Evolutionary conservation across 1,140 invertebrate genomes (phyloP).

Genomic region (Cataglyphis hispanica): DNA sequence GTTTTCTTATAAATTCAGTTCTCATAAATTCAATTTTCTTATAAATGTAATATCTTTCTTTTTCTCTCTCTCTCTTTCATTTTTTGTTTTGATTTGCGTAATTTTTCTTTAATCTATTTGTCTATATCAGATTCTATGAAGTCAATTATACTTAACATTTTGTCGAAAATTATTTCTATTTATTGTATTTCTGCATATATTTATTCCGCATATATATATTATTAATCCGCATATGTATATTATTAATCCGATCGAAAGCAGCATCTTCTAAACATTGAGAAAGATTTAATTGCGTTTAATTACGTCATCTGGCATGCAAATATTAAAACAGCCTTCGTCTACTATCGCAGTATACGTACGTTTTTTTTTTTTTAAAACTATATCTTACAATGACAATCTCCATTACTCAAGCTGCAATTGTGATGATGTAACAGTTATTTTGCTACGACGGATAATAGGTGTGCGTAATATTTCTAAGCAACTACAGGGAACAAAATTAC

Average conservation of each 20-base stretch:
- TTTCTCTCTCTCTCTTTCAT: no score
- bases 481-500: not conserved
- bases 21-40: no score
- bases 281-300: constrained; percentile 23
- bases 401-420: constrained; percentile 20
- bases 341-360: not conserved
- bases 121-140: not conserved
- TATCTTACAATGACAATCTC: constrained; percentile 10
- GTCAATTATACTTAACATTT: not conserved
- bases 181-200: no score
- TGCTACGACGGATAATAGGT: not conserved
- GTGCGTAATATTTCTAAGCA: constrained; percentile 16
- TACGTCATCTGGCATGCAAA: constrained; percentile 56
- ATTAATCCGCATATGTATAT: no score
- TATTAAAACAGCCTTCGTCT: constrained; percentile 23
- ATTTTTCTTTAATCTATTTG: not conserved
- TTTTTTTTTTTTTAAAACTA: not conserved
- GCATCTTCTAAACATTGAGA: not conserved
- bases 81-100: not conserved
- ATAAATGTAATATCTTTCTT: no score
- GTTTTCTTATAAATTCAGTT: no score
- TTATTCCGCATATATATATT: no score
- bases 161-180: not conserved
- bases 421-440: not conserved
- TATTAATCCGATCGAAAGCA: not conserved